Evolutionary conservation across 2,113 vertebrate genomes (phyloP).

Genomic region (Anoplopoma fimbria): DNA sequence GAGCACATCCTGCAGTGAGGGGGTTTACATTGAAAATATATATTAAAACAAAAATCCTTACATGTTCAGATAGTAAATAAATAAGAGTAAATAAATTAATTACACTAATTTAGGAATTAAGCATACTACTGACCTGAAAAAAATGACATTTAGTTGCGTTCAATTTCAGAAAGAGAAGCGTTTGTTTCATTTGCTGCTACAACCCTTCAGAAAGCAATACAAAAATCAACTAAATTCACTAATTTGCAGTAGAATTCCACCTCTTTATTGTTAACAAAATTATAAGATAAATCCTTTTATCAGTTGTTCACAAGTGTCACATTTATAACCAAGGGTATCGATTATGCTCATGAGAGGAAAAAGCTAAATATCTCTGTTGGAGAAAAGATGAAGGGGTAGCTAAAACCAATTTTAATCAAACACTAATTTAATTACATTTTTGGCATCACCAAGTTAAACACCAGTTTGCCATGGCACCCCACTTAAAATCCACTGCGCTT

Average conservation of each 20-base stretch:
- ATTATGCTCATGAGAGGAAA: not conserved
- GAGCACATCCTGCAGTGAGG: slow-evolving; percentile 50
- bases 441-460: not conserved
- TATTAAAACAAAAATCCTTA: not conserved
- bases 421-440: not conserved
- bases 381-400: not conserved
- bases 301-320: not conserved
- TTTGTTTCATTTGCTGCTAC: not conserved
- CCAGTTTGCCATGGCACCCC: not conserved
- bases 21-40: not conserved
- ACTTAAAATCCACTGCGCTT: not conserved
- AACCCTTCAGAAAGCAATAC: not conserved
- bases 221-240: not conserved
- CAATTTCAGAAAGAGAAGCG: not conserved
- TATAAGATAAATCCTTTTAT: not conserved
- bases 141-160: not conserved
- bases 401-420: not conserved
- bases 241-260: not conserved
- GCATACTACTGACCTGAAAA: not conserved
- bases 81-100: not conserved
- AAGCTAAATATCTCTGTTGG: not conserved
- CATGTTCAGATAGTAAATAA: slow-evolving; percentile 7
- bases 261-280: not conserved
- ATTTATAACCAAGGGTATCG: not conserved
- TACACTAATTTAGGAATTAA: not conserved